phyloP scores from a whole-genome alignment of 2,888 invertebrate species.

The Odontomyia ornata region DNA sequence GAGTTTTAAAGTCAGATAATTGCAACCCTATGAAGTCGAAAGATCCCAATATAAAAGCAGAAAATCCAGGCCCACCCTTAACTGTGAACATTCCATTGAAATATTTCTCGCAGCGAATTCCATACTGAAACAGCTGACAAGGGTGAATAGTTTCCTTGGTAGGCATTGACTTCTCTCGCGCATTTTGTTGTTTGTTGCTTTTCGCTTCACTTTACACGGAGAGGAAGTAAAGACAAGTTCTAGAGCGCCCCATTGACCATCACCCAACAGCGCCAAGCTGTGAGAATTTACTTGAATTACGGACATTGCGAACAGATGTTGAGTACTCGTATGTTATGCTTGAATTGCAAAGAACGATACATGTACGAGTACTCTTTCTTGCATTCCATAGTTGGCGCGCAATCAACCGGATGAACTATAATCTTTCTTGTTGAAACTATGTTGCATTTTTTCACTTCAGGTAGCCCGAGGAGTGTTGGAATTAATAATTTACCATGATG shows the following conservation, averaged over 20 bases:
- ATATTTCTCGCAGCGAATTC: not conserved
- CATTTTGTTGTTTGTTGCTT: not conserved
- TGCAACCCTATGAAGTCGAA: no score
- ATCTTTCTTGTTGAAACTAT: no score
- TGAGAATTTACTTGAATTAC: not conserved
- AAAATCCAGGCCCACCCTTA: not conserved
- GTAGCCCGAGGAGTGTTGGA: no score
- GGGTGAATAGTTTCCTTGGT: not conserved
- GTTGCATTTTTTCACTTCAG: no score
- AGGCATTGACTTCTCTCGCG: not conserved
- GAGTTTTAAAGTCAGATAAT: not conserved
- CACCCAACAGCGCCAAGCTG: not conserved
- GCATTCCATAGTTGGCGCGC: no score
- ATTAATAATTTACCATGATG: no score
- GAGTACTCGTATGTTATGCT: no score
- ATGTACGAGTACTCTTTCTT: no score
- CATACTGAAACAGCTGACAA: not conserved
- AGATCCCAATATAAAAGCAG: no score
- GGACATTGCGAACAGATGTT: not conserved
- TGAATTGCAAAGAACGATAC: no score
- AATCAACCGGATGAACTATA: no score
- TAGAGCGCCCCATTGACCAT: slow-evolving; percentile 9
- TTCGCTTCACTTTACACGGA: no score
- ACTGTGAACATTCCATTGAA: not conserved
- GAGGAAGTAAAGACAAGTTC: not conserved